Percentiles rank a stretch among this genome's conserved stretches.
Evolutionary conservation across 2,888 invertebrate species (phyloP).

Genomic region (Adela reaumurella): DNA sequence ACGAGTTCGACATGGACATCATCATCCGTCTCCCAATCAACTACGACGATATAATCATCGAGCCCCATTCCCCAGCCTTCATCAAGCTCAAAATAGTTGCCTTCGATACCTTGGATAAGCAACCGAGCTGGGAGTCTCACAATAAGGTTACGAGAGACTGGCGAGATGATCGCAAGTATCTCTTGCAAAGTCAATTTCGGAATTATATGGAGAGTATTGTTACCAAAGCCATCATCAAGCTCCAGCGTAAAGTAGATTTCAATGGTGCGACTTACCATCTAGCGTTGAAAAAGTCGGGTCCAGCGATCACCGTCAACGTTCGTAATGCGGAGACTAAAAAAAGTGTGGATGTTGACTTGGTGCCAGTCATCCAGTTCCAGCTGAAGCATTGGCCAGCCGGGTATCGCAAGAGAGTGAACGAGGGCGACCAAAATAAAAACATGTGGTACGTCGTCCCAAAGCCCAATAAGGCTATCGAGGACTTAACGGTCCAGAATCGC

Average conservation of each 20-base stretch:
- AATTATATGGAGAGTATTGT: slow-evolving; percentile 53
- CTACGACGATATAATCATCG: slow-evolving; percentile 33
- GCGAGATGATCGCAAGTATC: slow-evolving; percentile 39
- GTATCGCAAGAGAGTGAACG: slow-evolving; percentile 22
- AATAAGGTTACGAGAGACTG: slow-evolving; percentile 36
- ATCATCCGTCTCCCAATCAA: slow-evolving; percentile 50
- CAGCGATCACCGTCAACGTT: slow-evolving; percentile 53
- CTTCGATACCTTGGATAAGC: slow-evolving; percentile 33
- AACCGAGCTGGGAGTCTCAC: slow-evolving; percentile 31
- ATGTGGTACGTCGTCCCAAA: slow-evolving; percentile 54
- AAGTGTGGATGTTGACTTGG: slow-evolving; percentile 47
- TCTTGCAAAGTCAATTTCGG: slow-evolving; percentile 44
- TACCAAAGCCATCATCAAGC: slow-evolving; percentile 33
- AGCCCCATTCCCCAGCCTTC: slow-evolving; percentile 41
- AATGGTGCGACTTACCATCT: slow-evolving; percentile 27
- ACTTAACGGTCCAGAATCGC: slow-evolving; percentile 19
- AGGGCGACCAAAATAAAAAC: not conserved
- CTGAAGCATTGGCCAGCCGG: slow-evolving; percentile 34
- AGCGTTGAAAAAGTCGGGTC: slow-evolving; percentile 39
- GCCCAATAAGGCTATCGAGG: slow-evolving; percentile 27
- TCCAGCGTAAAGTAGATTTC: slow-evolving; percentile 24
- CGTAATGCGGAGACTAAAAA: slow-evolving; percentile 23
- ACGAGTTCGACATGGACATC: slow-evolving; percentile 61
- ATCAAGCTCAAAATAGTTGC: slow-evolving; percentile 34
- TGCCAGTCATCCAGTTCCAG: slow-evolving; percentile 47